phyloP scores from a whole-genome alignment of 2,113 vertebrate species.

The Donacobius atricapilla region DNA sequence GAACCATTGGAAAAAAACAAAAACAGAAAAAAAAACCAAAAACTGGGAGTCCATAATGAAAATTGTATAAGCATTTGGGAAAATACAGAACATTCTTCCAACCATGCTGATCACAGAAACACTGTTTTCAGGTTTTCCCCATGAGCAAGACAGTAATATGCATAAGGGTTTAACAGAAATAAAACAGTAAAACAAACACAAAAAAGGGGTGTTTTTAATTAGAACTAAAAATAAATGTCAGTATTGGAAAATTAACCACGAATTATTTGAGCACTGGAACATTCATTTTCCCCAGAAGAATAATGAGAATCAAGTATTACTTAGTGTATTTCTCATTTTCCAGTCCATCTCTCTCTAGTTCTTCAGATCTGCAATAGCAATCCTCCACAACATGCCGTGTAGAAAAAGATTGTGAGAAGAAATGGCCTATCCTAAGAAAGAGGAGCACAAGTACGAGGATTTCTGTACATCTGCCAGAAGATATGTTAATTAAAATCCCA shows the following conservation, averaged over 20 bases:
- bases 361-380: background rate
- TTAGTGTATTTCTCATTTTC: background rate
- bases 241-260: background rate
- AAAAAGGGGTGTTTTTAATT: fast-evolving
- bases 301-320: background rate
- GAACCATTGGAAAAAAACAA: background rate
- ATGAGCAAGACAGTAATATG: background rate
- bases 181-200: background rate
- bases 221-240: background rate
- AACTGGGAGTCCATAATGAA: background rate
- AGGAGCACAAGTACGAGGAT: background rate
- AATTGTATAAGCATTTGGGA: background rate
- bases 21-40: background rate
- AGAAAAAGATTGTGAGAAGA: background rate
- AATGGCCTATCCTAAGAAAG: background rate
- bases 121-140: background rate
- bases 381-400: fast-evolving
- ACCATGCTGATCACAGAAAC: background rate
- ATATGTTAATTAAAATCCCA: background rate
- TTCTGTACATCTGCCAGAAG: background rate
- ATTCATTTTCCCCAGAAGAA: background rate
- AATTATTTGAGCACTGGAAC: background rate
- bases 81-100: background rate
- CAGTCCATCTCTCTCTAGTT: background rate
- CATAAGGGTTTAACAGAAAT: background rate